Evolutionary conservation across 2,888 invertebrate genomes (phyloP).

Genomic region (Apamea monoglypha): DNA sequence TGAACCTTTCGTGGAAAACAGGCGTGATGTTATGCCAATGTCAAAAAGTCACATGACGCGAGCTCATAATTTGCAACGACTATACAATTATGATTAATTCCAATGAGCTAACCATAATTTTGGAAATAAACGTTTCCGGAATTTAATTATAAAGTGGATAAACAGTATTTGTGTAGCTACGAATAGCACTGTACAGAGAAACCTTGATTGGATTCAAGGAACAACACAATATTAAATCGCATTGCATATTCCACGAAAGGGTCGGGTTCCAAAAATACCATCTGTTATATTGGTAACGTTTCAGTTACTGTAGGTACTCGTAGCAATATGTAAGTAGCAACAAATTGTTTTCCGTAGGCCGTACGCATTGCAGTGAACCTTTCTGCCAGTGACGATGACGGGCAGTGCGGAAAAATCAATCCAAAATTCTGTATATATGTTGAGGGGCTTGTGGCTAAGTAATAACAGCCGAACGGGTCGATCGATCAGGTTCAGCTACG

Average conservation of each 20-base stretch:
- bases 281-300: conserved; percentile 49
- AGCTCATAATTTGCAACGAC: not conserved
- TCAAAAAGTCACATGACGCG: too few species aligned
- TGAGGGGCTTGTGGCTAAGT: too few species aligned
- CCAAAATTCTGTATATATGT: not conserved
- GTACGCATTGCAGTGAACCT: conserved; percentile 66
- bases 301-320: conserved; percentile 34
- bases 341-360: conserved; percentile 54
- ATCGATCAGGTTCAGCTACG: too few species aligned
- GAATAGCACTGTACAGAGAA: conserved; percentile 13
- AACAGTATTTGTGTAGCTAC: not conserved
- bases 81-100: not conserved
- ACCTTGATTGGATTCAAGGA: conserved; percentile 35
- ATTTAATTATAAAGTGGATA: not conserved
- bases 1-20: too few species aligned
- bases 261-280: conserved; percentile 43
- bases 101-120: not conserved
- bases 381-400: conserved; percentile 43
- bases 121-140: not conserved
- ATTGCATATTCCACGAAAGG: conserved; percentile 42
- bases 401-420: conserved; percentile 52
- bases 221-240: conserved; percentile 41
- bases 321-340: conserved; percentile 44
- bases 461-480: too few species aligned
- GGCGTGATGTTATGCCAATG: not conserved